Conservation (phyloP, 2,113 vertebrate species). For the Promerops cafer region DNA sequence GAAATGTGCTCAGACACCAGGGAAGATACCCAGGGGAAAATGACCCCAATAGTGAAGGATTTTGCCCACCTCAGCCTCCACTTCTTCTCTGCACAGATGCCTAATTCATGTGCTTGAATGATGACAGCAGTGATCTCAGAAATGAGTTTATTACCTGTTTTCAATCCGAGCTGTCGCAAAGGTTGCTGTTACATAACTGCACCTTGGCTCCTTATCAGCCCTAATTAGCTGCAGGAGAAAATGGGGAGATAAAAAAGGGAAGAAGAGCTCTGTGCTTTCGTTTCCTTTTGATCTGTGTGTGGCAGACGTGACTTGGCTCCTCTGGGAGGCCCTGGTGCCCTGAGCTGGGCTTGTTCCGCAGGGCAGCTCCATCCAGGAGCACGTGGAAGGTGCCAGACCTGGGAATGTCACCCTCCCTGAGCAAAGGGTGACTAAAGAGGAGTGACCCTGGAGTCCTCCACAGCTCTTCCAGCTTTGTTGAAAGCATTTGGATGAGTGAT, state of each 20-base stretch:
- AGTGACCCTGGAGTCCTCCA: not conserved
- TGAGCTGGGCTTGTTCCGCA: not conserved
- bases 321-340: not conserved
- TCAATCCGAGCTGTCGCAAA: slow-evolving; percentile 14
- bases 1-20: accelerated
- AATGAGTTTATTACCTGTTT: not conserved
- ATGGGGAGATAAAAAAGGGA: not conserved
- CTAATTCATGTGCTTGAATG: not conserved
- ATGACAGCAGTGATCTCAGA: not conserved
- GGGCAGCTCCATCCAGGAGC: not conserved
- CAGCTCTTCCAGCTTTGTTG: not conserved
- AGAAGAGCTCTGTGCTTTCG: not conserved
- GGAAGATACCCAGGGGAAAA: not conserved
- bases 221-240: not conserved
- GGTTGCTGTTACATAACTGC: slow-evolving; percentile 39
- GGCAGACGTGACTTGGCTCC: not conserved
- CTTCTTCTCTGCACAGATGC: not conserved
- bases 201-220: not conserved
- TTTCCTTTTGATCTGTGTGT: not conserved
- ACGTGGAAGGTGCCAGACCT: not conserved
- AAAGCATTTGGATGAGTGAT: not conserved
- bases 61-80: not conserved
- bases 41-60: accelerated
- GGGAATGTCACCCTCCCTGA: not conserved
- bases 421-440: not conserved